These are phyloP conservation scores for Centropus unirufus DNA, from an alignment of 2,113 vertebrate genomes.

Conservation along the genomic window DNA sequence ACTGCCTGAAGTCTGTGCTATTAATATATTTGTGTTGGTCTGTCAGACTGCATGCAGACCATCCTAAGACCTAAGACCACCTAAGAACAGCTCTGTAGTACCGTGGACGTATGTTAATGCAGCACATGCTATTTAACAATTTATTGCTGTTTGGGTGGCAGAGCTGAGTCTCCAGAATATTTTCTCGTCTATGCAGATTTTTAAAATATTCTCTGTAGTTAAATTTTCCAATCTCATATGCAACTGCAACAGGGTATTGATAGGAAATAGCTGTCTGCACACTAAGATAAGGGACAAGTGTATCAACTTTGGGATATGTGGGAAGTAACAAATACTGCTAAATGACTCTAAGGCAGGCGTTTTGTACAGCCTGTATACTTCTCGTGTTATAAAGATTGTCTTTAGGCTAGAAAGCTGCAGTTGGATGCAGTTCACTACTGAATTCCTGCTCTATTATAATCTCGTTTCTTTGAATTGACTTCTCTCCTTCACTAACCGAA, in stretches of 20 bases:
- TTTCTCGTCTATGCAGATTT: neutral
- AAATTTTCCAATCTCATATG: slow-evolving; percentile 21
- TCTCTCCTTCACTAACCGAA: slow-evolving; percentile 14
- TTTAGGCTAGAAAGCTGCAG: neutral
- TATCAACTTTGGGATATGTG: slow-evolving; percentile 13
- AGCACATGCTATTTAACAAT: neutral
- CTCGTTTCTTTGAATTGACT: neutral
- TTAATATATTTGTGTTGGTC: neutral
- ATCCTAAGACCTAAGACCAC: too few relatives aligned
- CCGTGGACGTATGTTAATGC: neutral
- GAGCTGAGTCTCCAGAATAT: neutral
- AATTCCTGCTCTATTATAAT: neutral
- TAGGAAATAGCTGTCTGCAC: slow-evolving; percentile 36
- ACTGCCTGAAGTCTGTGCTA: neutral
- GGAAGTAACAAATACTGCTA: slow-evolving; percentile 26
- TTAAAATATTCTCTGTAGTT: neutral
- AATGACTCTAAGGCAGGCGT: neutral
- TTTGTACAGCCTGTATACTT: neutral
- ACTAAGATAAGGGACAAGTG: slow-evolving; percentile 20
- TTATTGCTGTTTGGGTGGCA: neutral
- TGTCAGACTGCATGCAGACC: neutral
- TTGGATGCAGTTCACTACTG: neutral
- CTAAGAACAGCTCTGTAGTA: neutral
- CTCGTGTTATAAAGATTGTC: neutral
- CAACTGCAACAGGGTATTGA: neutral